phyloP scores from a whole-genome alignment of 2,113 vertebrate genomes.

The Camelus dromedarius region DNA sequence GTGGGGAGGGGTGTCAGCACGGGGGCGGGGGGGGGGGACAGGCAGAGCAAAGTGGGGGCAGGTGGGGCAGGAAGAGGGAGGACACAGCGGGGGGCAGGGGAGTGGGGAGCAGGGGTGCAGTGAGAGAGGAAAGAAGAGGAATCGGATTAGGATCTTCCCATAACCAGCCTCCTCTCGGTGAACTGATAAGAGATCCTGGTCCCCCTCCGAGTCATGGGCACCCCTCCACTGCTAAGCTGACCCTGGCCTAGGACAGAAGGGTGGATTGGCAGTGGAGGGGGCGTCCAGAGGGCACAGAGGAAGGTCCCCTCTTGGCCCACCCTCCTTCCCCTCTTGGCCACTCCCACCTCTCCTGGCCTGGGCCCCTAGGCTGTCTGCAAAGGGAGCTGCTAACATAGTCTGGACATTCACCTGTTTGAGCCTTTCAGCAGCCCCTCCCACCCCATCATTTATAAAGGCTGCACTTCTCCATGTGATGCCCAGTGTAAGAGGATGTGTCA shows the following conservation, averaged over 20 bases:
- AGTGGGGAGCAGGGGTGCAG: not conserved
- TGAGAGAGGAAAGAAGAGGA: not conserved
- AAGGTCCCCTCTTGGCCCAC: not conserved
- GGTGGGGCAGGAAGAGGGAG: not conserved
- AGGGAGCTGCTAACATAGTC: not conserved
- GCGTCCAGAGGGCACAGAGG: not conserved
- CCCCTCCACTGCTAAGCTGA: not conserved
- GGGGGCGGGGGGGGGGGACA: not conserved
- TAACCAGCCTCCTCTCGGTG: not conserved
- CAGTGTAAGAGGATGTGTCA: not conserved
- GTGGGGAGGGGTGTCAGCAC: not conserved
- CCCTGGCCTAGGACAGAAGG: not conserved
- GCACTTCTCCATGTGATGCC: not conserved
- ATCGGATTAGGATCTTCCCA: not conserved
- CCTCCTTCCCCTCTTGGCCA: not conserved
- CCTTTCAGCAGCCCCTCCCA: not conserved
- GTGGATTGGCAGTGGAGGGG: not conserved
- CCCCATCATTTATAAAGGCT: not conserved
- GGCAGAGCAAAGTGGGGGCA: not conserved
- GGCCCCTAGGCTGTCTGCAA: not conserved
- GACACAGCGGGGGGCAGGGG: not conserved
- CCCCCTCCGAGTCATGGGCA: not conserved
- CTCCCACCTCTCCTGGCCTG: not conserved
- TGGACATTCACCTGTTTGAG: not conserved
- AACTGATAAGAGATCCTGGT: not conserved